A percentile compares a stretch with the other conserved stretches of the same genome.
These are phyloP conservation scores for Poeciliopsis gracilis DNA, from an alignment of 2,797 vertebrate genomes.

Conservation along the genomic window DNA sequence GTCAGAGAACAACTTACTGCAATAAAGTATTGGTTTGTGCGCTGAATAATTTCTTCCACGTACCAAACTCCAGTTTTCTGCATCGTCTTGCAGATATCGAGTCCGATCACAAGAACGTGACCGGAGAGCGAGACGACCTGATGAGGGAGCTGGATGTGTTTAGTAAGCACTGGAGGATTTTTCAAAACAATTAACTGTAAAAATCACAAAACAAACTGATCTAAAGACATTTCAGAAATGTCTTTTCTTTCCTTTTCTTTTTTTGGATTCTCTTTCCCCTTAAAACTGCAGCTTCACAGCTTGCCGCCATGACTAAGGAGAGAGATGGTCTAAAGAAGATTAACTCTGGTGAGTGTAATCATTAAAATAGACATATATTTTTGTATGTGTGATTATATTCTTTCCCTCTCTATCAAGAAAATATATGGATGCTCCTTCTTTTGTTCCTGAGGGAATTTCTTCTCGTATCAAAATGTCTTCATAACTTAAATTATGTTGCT, in stretches of 20 bases:
- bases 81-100: background rate
- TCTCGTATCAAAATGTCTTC: background rate
- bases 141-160: background rate
- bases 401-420: background rate
- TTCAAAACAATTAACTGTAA: background rate
- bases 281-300: background rate
- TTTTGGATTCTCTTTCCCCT: background rate
- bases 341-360: background rate
- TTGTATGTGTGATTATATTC: background rate
- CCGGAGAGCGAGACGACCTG: background rate
- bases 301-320: background rate
- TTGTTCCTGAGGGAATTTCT: background rate
- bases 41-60: background rate
- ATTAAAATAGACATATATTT: background rate
- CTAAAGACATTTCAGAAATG: background rate
- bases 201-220: background rate
- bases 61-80: background rate
- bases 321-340: background rate
- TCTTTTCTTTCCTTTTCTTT: background rate
- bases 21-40: background rate
- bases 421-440: background rate
- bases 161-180: background rate
- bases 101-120: background rate
- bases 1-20: background rate
- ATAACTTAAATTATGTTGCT: background rate